A percentile compares a stretch with the other conserved stretches of the same genome.
These are phyloP conservation scores for Hepsetus odoe DNA, from an alignment of 2,113 vertebrate genomes.

Conservation along the genomic window DNA sequence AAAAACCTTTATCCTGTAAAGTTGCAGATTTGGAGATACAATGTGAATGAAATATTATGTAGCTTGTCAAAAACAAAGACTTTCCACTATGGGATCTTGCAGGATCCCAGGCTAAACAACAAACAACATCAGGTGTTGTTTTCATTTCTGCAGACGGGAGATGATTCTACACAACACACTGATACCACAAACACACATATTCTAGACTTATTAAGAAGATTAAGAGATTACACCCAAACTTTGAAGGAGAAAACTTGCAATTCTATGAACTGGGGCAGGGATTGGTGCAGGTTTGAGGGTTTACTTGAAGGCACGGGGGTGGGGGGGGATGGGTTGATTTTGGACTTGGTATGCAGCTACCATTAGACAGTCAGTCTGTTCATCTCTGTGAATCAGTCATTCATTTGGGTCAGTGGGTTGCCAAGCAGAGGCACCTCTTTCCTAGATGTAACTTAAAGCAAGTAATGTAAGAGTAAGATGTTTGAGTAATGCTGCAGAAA, in stretches of 20 bases:
- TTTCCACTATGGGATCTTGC: neutral
- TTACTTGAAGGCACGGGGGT: conserved; percentile 2
- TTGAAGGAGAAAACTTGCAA: conserved; percentile 53
- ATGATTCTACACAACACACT: neutral
- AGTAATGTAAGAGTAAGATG: no score
- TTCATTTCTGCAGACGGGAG: neutral
- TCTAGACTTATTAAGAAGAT: conserved; percentile 72
- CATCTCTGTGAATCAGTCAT: neutral
- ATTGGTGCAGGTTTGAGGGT: conserved; percentile 7
- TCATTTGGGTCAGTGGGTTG: conserved; percentile 13
- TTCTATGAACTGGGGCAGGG: neutral
- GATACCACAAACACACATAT: conserved; percentile 27
- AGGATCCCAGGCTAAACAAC: neutral
- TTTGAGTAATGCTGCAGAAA: no score
- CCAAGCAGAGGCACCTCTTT: neutral
- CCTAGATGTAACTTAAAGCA: no score
- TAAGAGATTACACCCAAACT: conserved; percentile 70
- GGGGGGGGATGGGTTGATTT: neutral
- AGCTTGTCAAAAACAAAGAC: neutral
- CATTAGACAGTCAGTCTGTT: conserved; percentile 12
- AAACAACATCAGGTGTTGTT: neutral
- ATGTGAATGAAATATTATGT: no score
- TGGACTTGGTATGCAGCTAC: neutral
- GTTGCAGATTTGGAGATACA: no score
- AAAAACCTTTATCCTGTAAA: no score